Evolutionary conservation across 2,888 invertebrate species (phyloP).

Genomic region (Ochropleura leucogaster): DNA sequence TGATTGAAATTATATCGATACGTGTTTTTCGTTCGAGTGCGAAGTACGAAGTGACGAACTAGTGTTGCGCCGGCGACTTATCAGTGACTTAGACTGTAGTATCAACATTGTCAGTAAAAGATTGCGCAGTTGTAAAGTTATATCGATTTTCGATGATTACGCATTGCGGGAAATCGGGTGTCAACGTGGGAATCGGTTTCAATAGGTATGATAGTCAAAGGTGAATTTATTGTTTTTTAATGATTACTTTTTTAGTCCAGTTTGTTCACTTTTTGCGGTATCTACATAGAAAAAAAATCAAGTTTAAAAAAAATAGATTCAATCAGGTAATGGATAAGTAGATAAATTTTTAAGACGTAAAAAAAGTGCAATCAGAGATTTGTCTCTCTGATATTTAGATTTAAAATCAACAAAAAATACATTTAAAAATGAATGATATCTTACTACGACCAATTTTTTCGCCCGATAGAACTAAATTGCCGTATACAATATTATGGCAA

Average conservation of each 20-base stretch:
- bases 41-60: conserved; percentile 67
- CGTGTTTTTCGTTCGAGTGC: conserved; percentile 61
- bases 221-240: conserved; percentile 9
- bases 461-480: not conserved
- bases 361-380: not conserved
- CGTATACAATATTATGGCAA: not conserved
- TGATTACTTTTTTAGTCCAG: not conserved
- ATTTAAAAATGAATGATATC: not conserved
- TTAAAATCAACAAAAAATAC: not conserved
- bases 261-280: not conserved
- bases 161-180: conserved; percentile 57
- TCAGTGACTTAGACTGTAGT: conserved; percentile 60
- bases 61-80: conserved; percentile 66
- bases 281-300: not conserved
- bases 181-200: conserved; percentile 55
- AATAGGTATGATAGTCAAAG: not conserved
- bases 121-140: conserved; percentile 58
- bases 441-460: not conserved
- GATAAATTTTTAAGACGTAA: not conserved
- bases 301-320: not conserved
- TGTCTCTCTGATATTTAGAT: not conserved
- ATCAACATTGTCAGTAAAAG: conserved; percentile 62
- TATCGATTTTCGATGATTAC: conserved; percentile 74
- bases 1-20: conserved; percentile 58
- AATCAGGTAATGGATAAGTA: not conserved